A percentile compares a stretch with the other conserved stretches of the same genome.
These are phyloP conservation scores for Arge pagana DNA, from an alignment of 2,888 invertebrate genomes.

Conservation along the genomic window DNA sequence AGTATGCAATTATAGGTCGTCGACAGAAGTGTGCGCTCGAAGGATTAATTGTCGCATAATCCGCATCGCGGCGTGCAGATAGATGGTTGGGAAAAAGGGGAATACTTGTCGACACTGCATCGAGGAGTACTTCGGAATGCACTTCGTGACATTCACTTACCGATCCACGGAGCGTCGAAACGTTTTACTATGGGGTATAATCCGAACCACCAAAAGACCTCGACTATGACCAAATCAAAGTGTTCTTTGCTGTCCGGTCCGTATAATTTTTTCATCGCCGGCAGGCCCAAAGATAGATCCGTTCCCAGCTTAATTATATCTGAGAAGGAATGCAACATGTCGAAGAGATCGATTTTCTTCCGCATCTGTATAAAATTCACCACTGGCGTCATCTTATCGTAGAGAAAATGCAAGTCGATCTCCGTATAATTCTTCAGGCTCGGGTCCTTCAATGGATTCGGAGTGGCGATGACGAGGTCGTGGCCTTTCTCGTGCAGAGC, in stretches of 20 bases:
- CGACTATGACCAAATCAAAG: constrained; percentile 29
- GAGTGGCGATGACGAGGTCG: constrained; percentile 35
- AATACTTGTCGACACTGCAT: too few relatives aligned
- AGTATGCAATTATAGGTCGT: too few relatives aligned
- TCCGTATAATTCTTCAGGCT: constrained; percentile 28
- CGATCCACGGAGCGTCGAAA: constrained; percentile 27
- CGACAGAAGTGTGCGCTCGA: too few relatives aligned
- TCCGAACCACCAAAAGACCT: neutral
- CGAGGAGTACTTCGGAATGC: too few relatives aligned
- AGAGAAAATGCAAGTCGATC: constrained; percentile 16
- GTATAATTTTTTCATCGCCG: constrained; percentile 21
- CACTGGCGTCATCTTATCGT: too few relatives aligned
- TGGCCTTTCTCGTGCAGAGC: constrained; percentile 37
- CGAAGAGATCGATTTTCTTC: too few relatives aligned
- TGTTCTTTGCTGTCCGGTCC: constrained; percentile 14
- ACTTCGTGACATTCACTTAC: constrained; percentile 25
- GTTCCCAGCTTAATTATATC: constrained; percentile 7
- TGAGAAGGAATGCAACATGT: too few relatives aligned
- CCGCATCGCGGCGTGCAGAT: too few relatives aligned
- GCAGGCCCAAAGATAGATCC: constrained; percentile 14
- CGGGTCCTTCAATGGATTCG: constrained; percentile 27
- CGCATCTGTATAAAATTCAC: neutral
- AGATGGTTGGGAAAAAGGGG: too few relatives aligned
- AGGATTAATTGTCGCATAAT: too few relatives aligned
- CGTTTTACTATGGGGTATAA: constrained; percentile 17